These are phyloP conservation scores for Synergus itoensis DNA, from an alignment of 2,888 invertebrate genomes.

Conservation along the genomic window DNA sequence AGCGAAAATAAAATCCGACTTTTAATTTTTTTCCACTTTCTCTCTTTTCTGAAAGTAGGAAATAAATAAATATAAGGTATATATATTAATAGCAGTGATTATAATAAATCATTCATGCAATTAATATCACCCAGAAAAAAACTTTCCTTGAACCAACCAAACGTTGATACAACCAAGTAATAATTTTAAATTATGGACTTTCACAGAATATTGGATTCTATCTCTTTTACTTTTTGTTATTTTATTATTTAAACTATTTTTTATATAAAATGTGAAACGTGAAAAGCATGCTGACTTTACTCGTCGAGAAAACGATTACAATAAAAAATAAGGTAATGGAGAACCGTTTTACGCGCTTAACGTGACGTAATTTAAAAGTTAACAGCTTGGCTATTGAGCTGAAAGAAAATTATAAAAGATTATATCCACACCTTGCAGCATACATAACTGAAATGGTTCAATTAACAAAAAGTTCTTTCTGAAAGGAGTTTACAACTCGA, in stretches of 20 bases:
- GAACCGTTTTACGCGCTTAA: background rate
- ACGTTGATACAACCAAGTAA: too few relatives aligned
- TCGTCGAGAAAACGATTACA: background rate
- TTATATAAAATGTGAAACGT: background rate
- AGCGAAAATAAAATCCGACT: background rate
- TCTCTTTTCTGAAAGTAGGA: background rate
- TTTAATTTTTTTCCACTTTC: background rate
- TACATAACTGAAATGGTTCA: background rate
- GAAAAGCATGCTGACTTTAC: background rate
- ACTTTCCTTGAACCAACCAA: too few relatives aligned
- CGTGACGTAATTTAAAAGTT: background rate
- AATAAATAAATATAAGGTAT: background rate
- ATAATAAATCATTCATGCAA: too few relatives aligned
- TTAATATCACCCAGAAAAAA: too few relatives aligned
- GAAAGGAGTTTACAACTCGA: background rate
- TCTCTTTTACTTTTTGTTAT: background rate
- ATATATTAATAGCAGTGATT: too few relatives aligned
- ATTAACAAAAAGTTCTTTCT: background rate
- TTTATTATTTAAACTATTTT: background rate
- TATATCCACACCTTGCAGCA: background rate
- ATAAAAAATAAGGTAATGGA: background rate
- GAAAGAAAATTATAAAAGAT: background rate
- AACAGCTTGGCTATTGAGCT: background rate
- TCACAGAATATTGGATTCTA: too few relatives aligned
- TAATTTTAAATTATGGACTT: too few relatives aligned